phyloP scores from a whole-genome alignment of 2,113 vertebrate species.

The Xenus cinereus region DNA sequence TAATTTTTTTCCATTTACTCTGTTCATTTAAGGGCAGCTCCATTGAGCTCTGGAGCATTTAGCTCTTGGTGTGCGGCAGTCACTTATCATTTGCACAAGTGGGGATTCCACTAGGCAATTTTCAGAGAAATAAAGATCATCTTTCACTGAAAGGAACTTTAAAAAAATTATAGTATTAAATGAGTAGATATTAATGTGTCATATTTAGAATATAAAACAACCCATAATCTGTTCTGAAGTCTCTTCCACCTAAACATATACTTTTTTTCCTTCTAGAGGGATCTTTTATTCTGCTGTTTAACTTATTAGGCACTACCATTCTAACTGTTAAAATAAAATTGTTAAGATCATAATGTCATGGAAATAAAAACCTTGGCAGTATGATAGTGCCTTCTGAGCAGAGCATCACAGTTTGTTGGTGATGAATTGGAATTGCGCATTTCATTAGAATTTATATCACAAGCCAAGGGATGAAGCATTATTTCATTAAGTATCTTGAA shows the following conservation, averaged over 20 bases:
- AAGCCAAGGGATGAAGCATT: constrained; percentile 33
- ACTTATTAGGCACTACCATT: constrained; percentile 30
- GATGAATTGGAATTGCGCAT: not conserved
- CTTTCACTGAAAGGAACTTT: constrained; percentile 59
- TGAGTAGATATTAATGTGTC: constrained; percentile 55
- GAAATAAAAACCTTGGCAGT: constrained; percentile 46
- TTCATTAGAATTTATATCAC: constrained; percentile 24
- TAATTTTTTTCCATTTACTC: constrained; percentile 67
- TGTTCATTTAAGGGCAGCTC: constrained; percentile 63
- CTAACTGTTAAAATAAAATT: constrained; percentile 46
- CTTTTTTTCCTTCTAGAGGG: not conserved
- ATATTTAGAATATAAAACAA: constrained; percentile 61
- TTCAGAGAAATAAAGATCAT: constrained; percentile 66
- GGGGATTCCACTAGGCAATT: constrained; percentile 59
- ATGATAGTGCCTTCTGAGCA: not conserved
- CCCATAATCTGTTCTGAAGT: constrained; percentile 44
- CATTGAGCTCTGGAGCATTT: constrained; percentile 43
- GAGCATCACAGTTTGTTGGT: not conserved
- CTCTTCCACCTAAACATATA: constrained; percentile 26
- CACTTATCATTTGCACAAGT: constrained; percentile 53
- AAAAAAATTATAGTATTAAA: constrained; percentile 65
- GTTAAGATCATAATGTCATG: constrained; percentile 35
- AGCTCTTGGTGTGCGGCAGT: constrained; percentile 43
- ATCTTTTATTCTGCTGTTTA: constrained; percentile 45
- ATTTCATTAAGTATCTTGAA: constrained; percentile 58